Evolutionary conservation across 2,797 vertebrate species (phyloP), one percentile per base, ranked within the genome.

Genomic region (Hippocampus kuda): DNA sequence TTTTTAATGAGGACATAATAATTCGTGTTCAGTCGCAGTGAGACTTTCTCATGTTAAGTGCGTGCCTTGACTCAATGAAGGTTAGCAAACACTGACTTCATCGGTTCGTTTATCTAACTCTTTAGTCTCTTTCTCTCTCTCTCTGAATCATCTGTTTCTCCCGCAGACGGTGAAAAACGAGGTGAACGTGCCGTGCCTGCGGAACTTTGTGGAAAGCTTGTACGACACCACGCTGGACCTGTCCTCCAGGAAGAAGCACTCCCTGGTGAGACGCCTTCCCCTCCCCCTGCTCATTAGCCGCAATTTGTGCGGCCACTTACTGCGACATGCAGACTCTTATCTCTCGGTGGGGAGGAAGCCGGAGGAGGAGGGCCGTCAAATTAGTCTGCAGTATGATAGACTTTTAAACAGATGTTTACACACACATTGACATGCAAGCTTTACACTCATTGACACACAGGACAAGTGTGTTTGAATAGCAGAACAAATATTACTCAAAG

Each of bases 211-310:
- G 49, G 97, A 99, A 89, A 98, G 94, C 77, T 91, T 99, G 11
- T 95, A 99, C 73, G 96, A 99, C 73, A 96, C 93, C 76, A 99
- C 97, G 0, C 89, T 99, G 85, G 97, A 99, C 88, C 92, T 99
- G 72, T 98, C 97, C 66, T 95, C 96, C 34, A 89, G 97, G 82
- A 99, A 98, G 90, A 99, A 99, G 78, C 97, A 99, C 88, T 99
- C 97, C 34, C 83, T 99, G 93, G 97, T 97, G 83, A 91, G 92
- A 74, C 57, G 63, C 74, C 75, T 44, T 70, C 26, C 70, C 65
- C 76, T 83, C 56, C 78, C 83, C 80, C 74, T 76, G 73, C 76
- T 74, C 75, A 81, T 84, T 80, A 82, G 56, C 61, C 76, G 64
- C 75, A 66, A 62, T 74, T 74, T 70, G 69, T 72, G 74, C 78